A percentile compares a stretch with the other conserved stretches of the same genome.
Conservation (phyloP, 35 echinoderm and acorn worm genomes). For the Diadema setosum region DNA sequence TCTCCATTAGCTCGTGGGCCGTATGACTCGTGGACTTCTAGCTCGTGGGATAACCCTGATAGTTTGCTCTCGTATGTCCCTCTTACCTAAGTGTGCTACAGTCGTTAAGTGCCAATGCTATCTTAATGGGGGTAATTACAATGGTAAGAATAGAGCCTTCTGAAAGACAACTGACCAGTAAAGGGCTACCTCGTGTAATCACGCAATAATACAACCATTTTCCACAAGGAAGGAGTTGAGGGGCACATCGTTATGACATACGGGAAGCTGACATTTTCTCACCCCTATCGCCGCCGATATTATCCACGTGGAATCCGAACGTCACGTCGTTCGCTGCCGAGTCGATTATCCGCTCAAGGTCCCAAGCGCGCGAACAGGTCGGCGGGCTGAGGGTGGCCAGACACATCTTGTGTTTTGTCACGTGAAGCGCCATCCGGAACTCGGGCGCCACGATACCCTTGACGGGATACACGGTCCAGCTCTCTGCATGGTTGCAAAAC, state of each 20-base stretch:
- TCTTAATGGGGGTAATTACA: too few species aligned
- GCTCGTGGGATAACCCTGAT: too few species aligned
- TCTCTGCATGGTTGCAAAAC: background rate
- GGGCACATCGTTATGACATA: background rate
- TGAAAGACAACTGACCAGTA: too few species aligned
- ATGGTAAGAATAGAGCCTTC: too few species aligned
- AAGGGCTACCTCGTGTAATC: too few species aligned
- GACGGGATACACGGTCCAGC: constrained; percentile 21
- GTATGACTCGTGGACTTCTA: too few species aligned
- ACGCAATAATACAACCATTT: too few species aligned
- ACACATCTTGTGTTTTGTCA: constrained; percentile 17
- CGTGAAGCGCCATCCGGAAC: constrained; percentile 38
- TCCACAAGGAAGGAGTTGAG: too few species aligned
- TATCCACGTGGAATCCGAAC: constrained; percentile 22
- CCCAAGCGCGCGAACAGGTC: constrained; percentile 10
- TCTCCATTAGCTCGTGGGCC: too few species aligned
- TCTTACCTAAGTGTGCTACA: too few species aligned
- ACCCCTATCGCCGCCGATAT: background rate
- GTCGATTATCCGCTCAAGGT: background rate
- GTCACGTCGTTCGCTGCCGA: background rate
- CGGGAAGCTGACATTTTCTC: background rate
- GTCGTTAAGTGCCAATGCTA: too few species aligned
- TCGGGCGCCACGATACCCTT: constrained; percentile 39
- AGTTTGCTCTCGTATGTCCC: too few species aligned
- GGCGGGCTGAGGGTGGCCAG: constrained; percentile 34